These are phyloP conservation scores for Alca torda DNA, from an alignment of 2,797 vertebrate genomes.

Conservation along the genomic window DNA sequence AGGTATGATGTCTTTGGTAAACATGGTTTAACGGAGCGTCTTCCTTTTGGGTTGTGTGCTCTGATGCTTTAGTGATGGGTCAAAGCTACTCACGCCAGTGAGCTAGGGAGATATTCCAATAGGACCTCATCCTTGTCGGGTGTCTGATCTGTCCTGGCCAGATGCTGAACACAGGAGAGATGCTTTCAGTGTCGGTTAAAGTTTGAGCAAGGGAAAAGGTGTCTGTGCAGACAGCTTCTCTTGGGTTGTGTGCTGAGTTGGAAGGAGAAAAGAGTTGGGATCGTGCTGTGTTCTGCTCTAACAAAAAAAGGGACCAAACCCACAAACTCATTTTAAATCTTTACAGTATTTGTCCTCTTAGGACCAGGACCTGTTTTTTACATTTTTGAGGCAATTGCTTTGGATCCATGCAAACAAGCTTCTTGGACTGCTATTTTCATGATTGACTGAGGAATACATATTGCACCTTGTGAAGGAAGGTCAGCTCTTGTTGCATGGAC, in stretches of 20 bases:
- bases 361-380: neutral
- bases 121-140: neutral
- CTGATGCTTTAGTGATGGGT: neutral
- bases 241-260: neutral
- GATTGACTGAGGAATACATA: neutral
- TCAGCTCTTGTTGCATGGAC: neutral
- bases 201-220: neutral
- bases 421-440: neutral
- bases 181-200: neutral
- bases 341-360: neutral
- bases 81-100: neutral
- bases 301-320: slow-evolving; percentile 22
- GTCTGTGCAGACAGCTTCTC: neutral
- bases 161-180: neutral
- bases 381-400: neutral
- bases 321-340: neutral
- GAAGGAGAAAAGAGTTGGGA: neutral
- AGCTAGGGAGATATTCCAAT: neutral
- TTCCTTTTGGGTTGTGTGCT: neutral
- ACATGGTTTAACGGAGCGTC: neutral
- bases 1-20: neutral
- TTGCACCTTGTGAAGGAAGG: neutral
- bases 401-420: neutral
- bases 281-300: neutral
- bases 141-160: neutral